phyloP scores from a whole-genome alignment of 2,797 vertebrate genomes.

The Sebastes hubbsi region DNA sequence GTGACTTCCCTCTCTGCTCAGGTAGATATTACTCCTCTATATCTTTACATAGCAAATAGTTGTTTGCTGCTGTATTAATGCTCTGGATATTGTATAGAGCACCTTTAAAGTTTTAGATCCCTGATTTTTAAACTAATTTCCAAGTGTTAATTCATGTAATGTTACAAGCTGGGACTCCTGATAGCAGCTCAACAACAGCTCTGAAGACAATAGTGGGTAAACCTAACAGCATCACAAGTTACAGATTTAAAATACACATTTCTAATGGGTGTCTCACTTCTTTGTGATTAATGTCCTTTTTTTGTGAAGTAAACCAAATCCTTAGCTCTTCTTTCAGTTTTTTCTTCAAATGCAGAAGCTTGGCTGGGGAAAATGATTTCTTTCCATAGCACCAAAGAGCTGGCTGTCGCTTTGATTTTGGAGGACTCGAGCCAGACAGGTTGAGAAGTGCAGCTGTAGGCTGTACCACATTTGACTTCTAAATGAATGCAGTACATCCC shows the following conservation, averaged over 20 bases:
- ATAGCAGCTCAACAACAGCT: background rate
- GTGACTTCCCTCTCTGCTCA: too few relatives aligned
- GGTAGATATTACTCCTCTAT: too few relatives aligned
- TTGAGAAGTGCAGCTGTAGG: slow-evolving; percentile 35
- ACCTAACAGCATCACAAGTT: background rate
- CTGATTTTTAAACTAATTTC: background rate
- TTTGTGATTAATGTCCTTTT: slow-evolving; percentile 4
- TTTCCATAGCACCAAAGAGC: slow-evolving; percentile 6
- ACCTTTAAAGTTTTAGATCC: background rate
- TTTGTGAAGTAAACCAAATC: background rate
- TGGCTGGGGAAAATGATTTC: background rate
- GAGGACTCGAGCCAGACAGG: slow-evolving; percentile 20
- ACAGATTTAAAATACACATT: background rate
- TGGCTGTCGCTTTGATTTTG: slow-evolving; percentile 33
- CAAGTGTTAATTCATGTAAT: slow-evolving; percentile 9
- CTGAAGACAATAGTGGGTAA: background rate
- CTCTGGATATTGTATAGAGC: too few relatives aligned
- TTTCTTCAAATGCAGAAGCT: background rate
- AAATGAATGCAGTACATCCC: slow-evolving; percentile 45
- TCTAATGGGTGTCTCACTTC: slow-evolving; percentile 13
- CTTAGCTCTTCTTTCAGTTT: background rate
- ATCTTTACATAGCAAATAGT: too few relatives aligned
- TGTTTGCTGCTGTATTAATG: background rate
- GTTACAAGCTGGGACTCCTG: background rate
- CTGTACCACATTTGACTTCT: slow-evolving; percentile 50